phyloP scores from a whole-genome alignment of 2,888 invertebrate species.

The Drosophila prostipennis region DNA sequence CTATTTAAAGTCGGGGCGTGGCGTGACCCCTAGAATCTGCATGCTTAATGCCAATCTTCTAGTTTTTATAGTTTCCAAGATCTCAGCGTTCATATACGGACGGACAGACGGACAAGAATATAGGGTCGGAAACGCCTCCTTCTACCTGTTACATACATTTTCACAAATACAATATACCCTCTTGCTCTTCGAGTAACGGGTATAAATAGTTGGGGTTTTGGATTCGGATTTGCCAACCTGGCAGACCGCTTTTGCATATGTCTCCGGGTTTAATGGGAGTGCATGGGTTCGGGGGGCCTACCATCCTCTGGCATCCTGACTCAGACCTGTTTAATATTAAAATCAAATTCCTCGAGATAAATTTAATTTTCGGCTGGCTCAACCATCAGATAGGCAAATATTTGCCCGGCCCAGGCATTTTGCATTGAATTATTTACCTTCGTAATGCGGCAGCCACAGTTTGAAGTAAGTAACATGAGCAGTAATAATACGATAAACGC shows the following conservation, averaged over 20 bases:
- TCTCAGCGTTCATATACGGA: no score
- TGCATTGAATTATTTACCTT: constrained; percentile 35
- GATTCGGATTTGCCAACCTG: constrained; percentile 13
- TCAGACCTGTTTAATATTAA: constrained; percentile 62
- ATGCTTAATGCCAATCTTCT: no score
- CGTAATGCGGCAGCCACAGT: constrained; percentile 3
- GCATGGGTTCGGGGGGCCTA: background rate
- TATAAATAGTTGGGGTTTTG: constrained; percentile 27
- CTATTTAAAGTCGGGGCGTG: no score
- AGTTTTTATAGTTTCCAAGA: no score
- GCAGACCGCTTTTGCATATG: constrained; percentile 9
- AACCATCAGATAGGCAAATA: constrained; percentile 46
- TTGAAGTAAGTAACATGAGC: background rate
- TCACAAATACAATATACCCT: no score
- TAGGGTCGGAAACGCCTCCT: no score
- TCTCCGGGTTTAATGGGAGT: background rate
- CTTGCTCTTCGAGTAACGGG: no score
- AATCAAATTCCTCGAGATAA: constrained; percentile 64
- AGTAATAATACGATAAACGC: constrained; percentile 33
- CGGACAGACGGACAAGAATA: no score
- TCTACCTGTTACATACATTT: no score
- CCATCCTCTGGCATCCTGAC: constrained; percentile 14
- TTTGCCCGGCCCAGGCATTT: constrained; percentile 41
- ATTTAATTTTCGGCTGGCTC: constrained; percentile 40
- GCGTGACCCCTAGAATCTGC: no score